phyloP scores from a whole-genome alignment of 2,797 vertebrate genomes.

The Mustela erminea region DNA sequence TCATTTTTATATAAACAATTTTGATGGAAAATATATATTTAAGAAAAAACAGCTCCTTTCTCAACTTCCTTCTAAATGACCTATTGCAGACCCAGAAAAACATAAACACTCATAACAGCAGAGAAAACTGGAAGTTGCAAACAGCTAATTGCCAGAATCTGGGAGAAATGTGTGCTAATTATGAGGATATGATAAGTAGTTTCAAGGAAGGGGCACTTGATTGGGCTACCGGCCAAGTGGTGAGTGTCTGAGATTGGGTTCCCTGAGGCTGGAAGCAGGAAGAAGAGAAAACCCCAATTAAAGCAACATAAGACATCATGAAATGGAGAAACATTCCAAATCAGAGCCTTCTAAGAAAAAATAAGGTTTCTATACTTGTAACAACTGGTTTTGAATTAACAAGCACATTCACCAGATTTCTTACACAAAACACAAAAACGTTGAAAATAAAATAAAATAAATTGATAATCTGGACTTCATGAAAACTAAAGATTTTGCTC shows the following conservation, averaged over 20 bases:
- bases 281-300: neutral
- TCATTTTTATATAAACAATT: constrained; percentile 64
- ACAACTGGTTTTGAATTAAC: neutral
- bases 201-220: neutral
- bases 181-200: neutral
- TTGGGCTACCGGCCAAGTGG: neutral
- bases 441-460: neutral
- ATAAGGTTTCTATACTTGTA: neutral
- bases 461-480: neutral
- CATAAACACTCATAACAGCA: constrained; percentile 28
- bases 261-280: neutral
- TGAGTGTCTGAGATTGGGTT: neutral
- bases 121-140: constrained; percentile 47
- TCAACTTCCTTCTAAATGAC: constrained; percentile 63
- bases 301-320: neutral
- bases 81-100: constrained; percentile 27
- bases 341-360: neutral
- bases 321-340: neutral
- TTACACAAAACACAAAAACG: neutral
- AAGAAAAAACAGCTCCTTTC: neutral
- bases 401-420: neutral
- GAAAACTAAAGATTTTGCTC: neutral
- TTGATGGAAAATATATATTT: constrained; percentile 57
- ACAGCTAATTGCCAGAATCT: constrained; percentile 19
- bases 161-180: neutral